phyloP scores from a whole-genome alignment of 2,888 invertebrate genomes.

The Cyrtodaria siliqua region DNA sequence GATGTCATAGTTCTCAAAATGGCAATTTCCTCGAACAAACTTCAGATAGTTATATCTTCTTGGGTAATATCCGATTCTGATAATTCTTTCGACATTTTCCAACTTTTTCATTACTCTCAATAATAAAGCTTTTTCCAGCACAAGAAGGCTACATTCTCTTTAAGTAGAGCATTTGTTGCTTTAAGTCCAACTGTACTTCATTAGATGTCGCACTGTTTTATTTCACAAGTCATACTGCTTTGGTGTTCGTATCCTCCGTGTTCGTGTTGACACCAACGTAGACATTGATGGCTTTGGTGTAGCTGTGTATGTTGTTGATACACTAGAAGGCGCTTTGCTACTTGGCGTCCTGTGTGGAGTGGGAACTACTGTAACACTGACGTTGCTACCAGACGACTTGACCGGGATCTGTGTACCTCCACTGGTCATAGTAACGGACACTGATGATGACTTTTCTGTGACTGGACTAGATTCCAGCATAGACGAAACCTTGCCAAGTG shows the following conservation, averaged over 20 bases:
- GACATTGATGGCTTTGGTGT: constrained; percentile 75
- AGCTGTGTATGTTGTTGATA: constrained; percentile 71
- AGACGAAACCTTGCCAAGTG: constrained; percentile 79
- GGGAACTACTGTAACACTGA: constrained; percentile 25
- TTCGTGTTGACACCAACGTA: constrained; percentile 80
- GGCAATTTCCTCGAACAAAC: too few species aligned
- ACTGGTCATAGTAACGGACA: constrained; percentile 1
- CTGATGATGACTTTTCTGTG: constrained; percentile 49
- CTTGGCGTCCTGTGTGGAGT: constrained; percentile 3
- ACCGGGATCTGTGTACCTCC: constrained; percentile 9
- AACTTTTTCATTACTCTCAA: too few species aligned
- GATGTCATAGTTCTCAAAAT: too few species aligned
- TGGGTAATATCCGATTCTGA: too few species aligned
- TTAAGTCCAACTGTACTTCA: not conserved
- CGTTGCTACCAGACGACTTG: constrained; percentile 20
- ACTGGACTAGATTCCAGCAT: constrained; percentile 76
- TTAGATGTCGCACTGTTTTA: too few species aligned
- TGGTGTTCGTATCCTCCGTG: constrained; percentile 81
- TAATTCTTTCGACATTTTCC: too few species aligned
- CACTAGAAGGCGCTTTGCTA: constrained; percentile 47
- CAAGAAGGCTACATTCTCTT: too few species aligned
- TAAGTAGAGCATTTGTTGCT: too few species aligned
- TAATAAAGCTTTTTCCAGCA: too few species aligned
- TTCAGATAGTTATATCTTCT: too few species aligned
- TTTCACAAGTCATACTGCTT: constrained; percentile 81